Base-by-base conservation (phyloP, 2,888 invertebrate species). In the Leptura quadrifasciata region DNA sequence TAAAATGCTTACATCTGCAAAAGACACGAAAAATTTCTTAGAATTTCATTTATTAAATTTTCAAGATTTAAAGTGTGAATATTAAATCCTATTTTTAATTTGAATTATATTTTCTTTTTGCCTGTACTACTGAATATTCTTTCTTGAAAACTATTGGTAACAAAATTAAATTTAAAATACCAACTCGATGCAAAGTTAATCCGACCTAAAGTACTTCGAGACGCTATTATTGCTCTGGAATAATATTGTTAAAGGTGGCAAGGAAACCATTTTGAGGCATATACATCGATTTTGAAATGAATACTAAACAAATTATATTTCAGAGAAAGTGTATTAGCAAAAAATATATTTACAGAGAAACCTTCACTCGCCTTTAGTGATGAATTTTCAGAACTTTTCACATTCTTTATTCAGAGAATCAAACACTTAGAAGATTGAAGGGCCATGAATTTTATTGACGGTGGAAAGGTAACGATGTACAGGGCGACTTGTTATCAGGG, bases 1-100 rank as follows among this genome's bases (percentile, higher is more conserved):
- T 39, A 63, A 63, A 63, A 63, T 63, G 35, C 31, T 20, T 63
- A 63, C 39, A 18, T 63, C 63, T 63, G 35, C 63, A 20, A 63
- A 39, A 63, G 31, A 61, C 63, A 63, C 20, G 31, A 39, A 6
- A 63, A 63, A 39, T 47, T 63, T 63, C 63, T 63, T 17, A 20
- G 39, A 63, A 63, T 63, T 63, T 35, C 39, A 63, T 39, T 63
- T 63, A 63, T 63, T 63, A 63, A 63, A 63, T 63, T 31, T 63
- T 63, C 39, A 17, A 39, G 39, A 63, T 35, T 63, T 63, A 39
- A 18, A 18, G 63, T 63, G 63, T 35, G 63, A 63, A 63, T 63
- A 63, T 63, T 63, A 63, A 63, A 63, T 35, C 63, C 63, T 39
- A 18, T 31, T 63, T 39, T 63, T 63, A 63, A 63, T 63, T 63